A percentile compares a stretch with the other conserved stretches of the same genome.
Evolutionary conservation across 2,113 vertebrate species (phyloP).

Genomic region (Ardeotis arabs): DNA sequence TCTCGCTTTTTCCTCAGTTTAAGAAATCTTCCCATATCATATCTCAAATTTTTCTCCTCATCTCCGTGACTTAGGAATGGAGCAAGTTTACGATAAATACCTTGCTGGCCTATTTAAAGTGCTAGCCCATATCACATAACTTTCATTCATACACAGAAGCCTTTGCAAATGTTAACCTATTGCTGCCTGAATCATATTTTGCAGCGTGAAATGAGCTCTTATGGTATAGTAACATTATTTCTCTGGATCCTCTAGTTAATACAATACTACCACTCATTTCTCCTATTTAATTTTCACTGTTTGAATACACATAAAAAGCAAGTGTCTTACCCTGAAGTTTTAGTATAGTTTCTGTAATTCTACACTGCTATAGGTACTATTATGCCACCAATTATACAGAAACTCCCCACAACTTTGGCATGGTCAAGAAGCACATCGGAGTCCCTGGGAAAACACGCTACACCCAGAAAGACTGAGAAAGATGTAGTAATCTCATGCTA

Average conservation of each 20-base stretch:
- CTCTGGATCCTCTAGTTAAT: background rate
- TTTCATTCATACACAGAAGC: background rate
- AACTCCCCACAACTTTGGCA: background rate
- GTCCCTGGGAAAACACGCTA: rapidly evolving
- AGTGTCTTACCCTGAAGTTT: background rate
- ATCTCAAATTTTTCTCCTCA: background rate
- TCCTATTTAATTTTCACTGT: background rate
- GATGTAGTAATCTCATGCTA: rapidly evolving
- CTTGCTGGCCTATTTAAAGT: background rate
- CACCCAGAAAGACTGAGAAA: background rate
- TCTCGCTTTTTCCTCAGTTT: background rate
- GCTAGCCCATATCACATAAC: background rate
- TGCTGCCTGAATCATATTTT: background rate
- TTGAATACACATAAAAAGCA: background rate
- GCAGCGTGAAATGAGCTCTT: background rate
- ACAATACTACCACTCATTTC: background rate
- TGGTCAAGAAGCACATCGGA: background rate
- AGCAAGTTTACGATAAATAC: background rate
- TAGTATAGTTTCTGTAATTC: background rate
- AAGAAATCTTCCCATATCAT: background rate
- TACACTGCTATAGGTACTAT: background rate
- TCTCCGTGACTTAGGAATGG: background rate
- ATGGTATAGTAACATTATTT: background rate
- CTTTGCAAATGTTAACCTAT: background rate
- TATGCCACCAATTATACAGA: background rate